A percentile compares a stretch with the other conserved stretches of the same genome.
Evolutionary conservation across 2,113 vertebrate genomes (phyloP).

Genomic region (Scatophagus argus): DNA sequence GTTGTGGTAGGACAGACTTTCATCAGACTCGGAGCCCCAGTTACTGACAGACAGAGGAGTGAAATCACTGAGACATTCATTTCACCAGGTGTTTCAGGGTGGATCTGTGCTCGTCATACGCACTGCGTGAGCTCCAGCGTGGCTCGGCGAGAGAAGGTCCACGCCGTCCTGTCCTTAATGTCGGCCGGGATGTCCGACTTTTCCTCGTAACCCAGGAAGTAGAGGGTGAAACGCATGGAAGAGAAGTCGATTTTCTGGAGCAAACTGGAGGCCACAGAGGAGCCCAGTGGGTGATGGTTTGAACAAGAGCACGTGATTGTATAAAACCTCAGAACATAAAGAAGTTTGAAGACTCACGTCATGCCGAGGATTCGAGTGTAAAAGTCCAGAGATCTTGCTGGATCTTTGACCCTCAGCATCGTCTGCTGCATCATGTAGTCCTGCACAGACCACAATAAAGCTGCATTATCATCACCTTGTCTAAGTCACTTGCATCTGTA

Average conservation of each 20-base stretch:
- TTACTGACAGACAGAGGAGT: slow-evolving; percentile 81
- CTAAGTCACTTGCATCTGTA: too few relatives aligned
- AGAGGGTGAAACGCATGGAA: slow-evolving; percentile 58
- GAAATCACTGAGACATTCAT: neutral
- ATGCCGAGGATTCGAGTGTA: slow-evolving; percentile 68
- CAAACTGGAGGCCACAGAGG: slow-evolving; percentile 31
- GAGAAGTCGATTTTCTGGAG: slow-evolving; percentile 71
- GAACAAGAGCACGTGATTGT: too few relatives aligned
- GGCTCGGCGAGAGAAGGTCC: slow-evolving; percentile 57
- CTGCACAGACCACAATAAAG: slow-evolving; percentile 28
- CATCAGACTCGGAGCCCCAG: slow-evolving; percentile 90
- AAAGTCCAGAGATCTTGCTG: slow-evolving; percentile 50
- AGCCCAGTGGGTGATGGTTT: accelerated
- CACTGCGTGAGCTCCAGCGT: slow-evolving; percentile 68
- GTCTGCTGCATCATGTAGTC: slow-evolving; percentile 75
- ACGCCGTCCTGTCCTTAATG: slow-evolving; percentile 61
- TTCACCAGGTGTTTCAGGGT: neutral
- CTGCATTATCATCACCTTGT: neutral
- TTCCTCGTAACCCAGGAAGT: slow-evolving; percentile 67
- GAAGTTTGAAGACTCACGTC: slow-evolving; percentile 73
- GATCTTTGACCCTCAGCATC: slow-evolving; percentile 72
- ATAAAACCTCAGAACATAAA: too few relatives aligned
- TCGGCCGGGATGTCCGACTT: slow-evolving; percentile 49
- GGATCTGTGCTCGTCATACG: neutral
- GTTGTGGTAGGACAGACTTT: slow-evolving; percentile 87